A percentile compares a stretch with the other conserved stretches of the same genome.
Evolutionary conservation across 2,888 invertebrate species (phyloP).

Genomic region (Cryptosula pallasiana): DNA sequence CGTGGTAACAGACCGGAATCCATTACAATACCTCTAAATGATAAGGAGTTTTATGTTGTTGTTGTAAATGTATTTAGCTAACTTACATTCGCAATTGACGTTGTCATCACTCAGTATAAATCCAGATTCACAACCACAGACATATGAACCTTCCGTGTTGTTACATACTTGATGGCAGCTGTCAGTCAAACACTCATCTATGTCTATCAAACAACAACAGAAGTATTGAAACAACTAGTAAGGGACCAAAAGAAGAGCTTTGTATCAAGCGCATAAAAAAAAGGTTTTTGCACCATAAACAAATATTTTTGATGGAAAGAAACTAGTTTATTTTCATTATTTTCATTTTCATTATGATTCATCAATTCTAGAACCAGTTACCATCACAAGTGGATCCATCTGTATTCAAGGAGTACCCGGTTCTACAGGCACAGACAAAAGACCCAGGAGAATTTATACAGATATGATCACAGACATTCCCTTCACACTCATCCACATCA

Average conservation of each 20-base stretch:
- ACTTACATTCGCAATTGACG: not conserved
- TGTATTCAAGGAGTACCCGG: not conserved
- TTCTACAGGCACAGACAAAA: conserved; percentile 16
- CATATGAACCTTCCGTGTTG: not conserved
- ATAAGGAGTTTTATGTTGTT: too few relatives aligned
- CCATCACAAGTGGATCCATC: conserved; percentile 18
- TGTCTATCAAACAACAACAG: conserved; percentile 5
- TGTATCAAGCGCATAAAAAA: too few relatives aligned
- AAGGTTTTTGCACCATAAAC: too few relatives aligned
- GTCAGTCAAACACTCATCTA: not conserved
- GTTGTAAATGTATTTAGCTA: too few relatives aligned
- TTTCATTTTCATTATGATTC: too few relatives aligned
- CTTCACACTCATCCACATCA: conserved; percentile 7
- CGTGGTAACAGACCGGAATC: too few relatives aligned
- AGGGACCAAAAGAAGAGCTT: too few relatives aligned
- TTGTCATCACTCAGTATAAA: not conserved
- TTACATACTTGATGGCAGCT: not conserved
- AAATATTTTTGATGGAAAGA: too few relatives aligned
- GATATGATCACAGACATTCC: not conserved
- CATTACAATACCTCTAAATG: too few relatives aligned
- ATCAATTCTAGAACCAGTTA: not conserved
- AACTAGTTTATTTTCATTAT: too few relatives aligned
- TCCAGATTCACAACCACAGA: not conserved
- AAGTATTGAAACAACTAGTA: not conserved
- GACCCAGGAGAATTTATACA: conserved; percentile 22